A percentile compares a stretch with the other conserved stretches of the same genome.
phyloP scores from a whole-genome alignment of 92 coral and sea anemone genomes.

The Epizoanthus stellaris region DNA sequence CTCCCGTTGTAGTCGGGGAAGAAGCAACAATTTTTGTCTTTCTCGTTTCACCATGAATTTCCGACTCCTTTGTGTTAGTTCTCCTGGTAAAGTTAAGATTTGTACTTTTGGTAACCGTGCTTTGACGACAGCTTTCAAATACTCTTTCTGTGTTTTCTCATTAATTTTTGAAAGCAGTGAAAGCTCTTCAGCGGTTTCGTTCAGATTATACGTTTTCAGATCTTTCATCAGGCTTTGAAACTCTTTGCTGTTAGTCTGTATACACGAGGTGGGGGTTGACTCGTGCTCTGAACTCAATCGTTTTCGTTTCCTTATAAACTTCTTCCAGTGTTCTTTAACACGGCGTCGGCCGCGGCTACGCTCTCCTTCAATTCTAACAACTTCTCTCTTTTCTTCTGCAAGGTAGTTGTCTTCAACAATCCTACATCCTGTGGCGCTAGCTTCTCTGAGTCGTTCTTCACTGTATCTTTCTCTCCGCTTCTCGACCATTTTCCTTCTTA shows the following conservation, averaged over 20 bases:
- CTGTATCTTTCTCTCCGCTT: constrained; percentile 5
- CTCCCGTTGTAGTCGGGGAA: constrained; percentile 18
- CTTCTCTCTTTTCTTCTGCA: constrained; percentile 16
- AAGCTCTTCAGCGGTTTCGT: constrained; percentile 15
- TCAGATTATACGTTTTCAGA: constrained; percentile 16
- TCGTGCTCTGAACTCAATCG: background rate
- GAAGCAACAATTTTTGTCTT: constrained; percentile 6
- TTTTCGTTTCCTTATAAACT: background rate
- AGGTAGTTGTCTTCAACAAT: constrained; percentile 10
- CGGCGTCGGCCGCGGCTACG: constrained; percentile 35
- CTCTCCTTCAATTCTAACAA: constrained; percentile 28
- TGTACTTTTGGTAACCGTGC: background rate
- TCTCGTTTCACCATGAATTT: background rate
- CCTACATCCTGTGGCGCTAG: background rate
- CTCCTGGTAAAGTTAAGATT: background rate
- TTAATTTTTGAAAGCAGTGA: background rate
- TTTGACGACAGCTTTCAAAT: constrained; percentile 13
- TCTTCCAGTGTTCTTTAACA: constrained; percentile 33
- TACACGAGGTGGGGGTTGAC: background rate
- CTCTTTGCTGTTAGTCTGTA: background rate
- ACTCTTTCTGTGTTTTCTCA: constrained; percentile 21
- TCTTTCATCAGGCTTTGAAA: constrained; percentile 26
- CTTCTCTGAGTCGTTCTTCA: background rate
- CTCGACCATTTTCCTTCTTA: constrained; percentile 7
- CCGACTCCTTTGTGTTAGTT: background rate